Conservation (phyloP, 2,113 vertebrate species). For the Genyomyrus donnyi region DNA sequence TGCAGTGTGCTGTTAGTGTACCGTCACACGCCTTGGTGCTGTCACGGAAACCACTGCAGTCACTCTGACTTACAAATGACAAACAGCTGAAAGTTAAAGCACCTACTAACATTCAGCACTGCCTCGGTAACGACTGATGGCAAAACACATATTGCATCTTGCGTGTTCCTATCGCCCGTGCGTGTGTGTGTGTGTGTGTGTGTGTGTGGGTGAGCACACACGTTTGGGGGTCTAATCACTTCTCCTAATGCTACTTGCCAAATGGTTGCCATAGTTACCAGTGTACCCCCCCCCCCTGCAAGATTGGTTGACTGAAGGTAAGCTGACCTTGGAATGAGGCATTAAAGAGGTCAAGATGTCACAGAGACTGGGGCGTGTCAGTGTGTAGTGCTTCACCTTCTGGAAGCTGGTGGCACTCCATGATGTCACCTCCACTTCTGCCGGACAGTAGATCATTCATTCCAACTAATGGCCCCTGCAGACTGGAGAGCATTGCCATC, state of each 20-base stretch:
- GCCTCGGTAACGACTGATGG: neutral
- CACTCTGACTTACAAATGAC: neutral
- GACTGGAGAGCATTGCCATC: neutral
- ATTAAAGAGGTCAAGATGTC: neutral
- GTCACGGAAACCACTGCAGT: neutral
- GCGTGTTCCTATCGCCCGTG: neutral
- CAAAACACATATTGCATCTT: neutral
- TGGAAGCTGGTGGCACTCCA: neutral
- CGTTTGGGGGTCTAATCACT: neutral
- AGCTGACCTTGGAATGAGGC: slow-evolving; percentile 43
- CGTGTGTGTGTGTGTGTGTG: neutral
- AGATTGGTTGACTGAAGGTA: slow-evolving; percentile 31
- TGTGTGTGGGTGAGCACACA: neutral
- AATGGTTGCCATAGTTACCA: slow-evolving; percentile 42
- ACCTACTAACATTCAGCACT: neutral
- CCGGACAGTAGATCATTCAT: slow-evolving; percentile 5
- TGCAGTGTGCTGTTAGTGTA: neutral
- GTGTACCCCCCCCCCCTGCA: slow-evolving; percentile 24
- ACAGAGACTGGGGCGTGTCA: neutral
- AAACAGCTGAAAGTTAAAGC: neutral
- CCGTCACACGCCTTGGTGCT: neutral
- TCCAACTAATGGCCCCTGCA: slow-evolving; percentile 10
- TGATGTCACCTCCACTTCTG: neutral
- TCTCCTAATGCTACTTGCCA: neutral
- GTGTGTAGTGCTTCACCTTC: neutral